These are phyloP conservation scores for Macroglossus sobrinus DNA, from an alignment of 2,113 vertebrate species.

Conservation along the genomic window DNA sequence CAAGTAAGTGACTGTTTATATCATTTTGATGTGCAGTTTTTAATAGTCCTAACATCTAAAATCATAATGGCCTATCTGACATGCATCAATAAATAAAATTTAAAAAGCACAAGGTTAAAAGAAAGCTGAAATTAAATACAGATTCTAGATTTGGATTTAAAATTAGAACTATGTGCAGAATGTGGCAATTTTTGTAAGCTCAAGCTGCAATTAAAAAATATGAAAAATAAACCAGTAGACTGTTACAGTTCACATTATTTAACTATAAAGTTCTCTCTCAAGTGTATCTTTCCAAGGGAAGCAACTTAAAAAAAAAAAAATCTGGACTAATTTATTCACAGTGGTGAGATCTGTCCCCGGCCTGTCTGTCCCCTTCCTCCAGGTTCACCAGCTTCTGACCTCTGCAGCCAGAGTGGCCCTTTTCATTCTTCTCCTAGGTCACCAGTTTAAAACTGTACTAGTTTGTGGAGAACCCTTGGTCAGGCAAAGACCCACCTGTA, in stretches of 20 bases:
- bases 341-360: conserved; percentile 62
- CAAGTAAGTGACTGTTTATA: conserved; percentile 76
- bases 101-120: conserved; percentile 79
- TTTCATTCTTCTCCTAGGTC: neutral
- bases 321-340: conserved; percentile 53
- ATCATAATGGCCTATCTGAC: conserved; percentile 73
- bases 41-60: conserved; percentile 78
- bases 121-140: conserved; percentile 81
- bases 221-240: conserved; percentile 81
- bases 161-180: conserved; percentile 72
- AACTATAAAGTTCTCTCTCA: conserved; percentile 73
- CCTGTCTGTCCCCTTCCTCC: neutral
- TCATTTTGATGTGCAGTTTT: conserved; percentile 79
- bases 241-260: conserved; percentile 83
- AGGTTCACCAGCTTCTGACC: conserved; percentile 52
- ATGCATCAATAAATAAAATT: conserved; percentile 84
- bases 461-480: neutral
- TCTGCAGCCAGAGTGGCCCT: conserved; percentile 42
- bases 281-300: conserved; percentile 75
- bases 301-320: conserved; percentile 66
- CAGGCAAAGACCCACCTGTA: neutral
- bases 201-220: conserved; percentile 73
- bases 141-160: conserved; percentile 79
- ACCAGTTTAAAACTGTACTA: conserved; percentile 6
- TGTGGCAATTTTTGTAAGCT: conserved; percentile 75